Evolutionary conservation across 2,113 vertebrate genomes (phyloP).

Genomic region (Myiagra hebetior): DNA sequence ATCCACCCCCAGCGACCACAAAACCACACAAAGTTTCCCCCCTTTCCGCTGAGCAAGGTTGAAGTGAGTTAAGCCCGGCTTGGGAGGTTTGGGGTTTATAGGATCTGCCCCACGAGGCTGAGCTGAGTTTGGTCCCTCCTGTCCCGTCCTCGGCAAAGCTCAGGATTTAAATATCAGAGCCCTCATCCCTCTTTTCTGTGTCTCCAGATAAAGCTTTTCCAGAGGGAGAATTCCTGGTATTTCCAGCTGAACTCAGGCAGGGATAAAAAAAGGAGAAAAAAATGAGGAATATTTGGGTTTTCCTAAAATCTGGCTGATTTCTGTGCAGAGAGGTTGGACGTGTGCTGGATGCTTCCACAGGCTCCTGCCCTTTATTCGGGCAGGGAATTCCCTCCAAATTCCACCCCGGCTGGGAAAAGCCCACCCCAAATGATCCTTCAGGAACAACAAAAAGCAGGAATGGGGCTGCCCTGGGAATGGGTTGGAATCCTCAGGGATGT

Average conservation of each 20-base stretch:
- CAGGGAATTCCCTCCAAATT: neutral
- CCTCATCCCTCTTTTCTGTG: neutral
- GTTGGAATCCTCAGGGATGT: neutral
- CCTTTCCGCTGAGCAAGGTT: fast-evolving
- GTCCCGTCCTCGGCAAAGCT: neutral
- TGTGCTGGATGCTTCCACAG: neutral
- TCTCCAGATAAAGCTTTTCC: neutral
- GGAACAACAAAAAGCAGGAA: neutral
- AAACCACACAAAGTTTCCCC: fast-evolving
- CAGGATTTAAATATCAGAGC: neutral
- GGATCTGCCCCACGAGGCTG: neutral
- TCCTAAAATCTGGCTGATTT: neutral
- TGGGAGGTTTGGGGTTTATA: neutral
- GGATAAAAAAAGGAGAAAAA: fast-evolving
- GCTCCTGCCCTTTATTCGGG: neutral
- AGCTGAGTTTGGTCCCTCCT: neutral
- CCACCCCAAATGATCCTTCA: neutral
- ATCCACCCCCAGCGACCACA: fast-evolving
- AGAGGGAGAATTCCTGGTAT: neutral
- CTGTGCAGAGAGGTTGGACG: neutral
- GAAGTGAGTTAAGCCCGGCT: neutral
- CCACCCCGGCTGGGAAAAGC: neutral
- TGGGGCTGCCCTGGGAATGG: neutral
- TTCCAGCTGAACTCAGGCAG: neutral
- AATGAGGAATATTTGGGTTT: neutral